Evolutionary conservation across 2,113 vertebrate genomes (phyloP), one percentile per base, ranked within the genome.

Genomic region (Ciconia stormi): DNA sequence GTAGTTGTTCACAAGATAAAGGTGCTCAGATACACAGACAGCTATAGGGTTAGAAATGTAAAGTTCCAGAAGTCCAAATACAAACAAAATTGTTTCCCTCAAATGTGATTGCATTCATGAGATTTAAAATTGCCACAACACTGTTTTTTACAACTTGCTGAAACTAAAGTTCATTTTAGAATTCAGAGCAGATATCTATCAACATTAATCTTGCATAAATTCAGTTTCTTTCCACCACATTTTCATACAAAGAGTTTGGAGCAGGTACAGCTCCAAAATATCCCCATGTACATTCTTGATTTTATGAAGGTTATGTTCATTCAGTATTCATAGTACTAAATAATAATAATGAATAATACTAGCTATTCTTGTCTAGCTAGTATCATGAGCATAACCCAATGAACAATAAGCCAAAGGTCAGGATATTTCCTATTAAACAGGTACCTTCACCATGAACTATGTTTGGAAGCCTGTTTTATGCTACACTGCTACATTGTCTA

Each of bases 131-230:
- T 38, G 46, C 21, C n/a, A 72, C 38, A 67, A 36, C 7, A 42
- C 13, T 38, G 40, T 47, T 63, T 49, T 69, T 80, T 34, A 83
- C 55, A 49, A 38, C 30, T 55, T 88, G 26, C 18, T 50, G 73
- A 70, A 72, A 72, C 86, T 85, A 91, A 94, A 95, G 69, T 49
- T 78, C 42, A 40, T 80, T 95, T 93, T 55, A 91, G 86, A 95
- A 53, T 69, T 80, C 91, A 59, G 46, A 95, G 86, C 71, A 90
- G 79, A n/a, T 67, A 67, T 34, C 73, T 70, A 55, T 29, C 15
- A 63, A 62, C 40, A 69, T 46, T 74, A 27, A 59, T 58, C 65
- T 89, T 59, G 38, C 77, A 86, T 10, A 85, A 89, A 89, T 90
- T 91, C 74, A 19, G 27, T 55, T 87, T 79, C 40, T 82, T 94